phyloP scores from a whole-genome alignment of 2,888 invertebrate species.

The Tolmerus cingulatus region DNA sequence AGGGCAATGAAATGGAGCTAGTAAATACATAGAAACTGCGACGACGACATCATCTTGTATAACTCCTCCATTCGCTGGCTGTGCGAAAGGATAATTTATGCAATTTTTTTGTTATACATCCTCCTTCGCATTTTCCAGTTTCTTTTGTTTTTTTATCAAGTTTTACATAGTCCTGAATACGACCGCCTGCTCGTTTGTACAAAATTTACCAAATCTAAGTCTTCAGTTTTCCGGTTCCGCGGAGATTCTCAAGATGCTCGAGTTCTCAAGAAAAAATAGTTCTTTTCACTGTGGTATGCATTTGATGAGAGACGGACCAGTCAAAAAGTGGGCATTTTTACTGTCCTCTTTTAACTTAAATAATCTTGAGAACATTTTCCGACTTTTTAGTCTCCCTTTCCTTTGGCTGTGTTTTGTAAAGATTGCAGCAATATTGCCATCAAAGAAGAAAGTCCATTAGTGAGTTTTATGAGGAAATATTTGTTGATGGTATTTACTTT shows the following conservation, averaged over 20 bases:
- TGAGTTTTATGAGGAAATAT: not conserved
- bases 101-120: not conserved
- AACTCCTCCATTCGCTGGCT: not conserved
- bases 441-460: not conserved
- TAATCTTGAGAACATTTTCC: not conserved
- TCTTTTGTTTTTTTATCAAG: not conserved
- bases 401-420: not conserved
- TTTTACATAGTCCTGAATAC: not conserved
- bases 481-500: not conserved
- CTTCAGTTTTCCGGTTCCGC: not conserved
- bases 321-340: not conserved
- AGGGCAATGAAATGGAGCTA: not conserved
- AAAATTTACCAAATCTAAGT: not conserved
- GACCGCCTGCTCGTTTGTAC: not conserved
- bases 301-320: not conserved
- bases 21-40: not conserved
- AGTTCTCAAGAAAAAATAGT: not conserved
- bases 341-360: not conserved
- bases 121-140: not conserved
- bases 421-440: not conserved
- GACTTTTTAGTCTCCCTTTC: not conserved
- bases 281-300: not conserved
- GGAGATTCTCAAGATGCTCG: not conserved
- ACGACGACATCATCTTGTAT: not conserved
- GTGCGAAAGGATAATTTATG: not conserved